Percentiles rank a stretch among this genome's conserved stretches.
These are phyloP conservation scores for Nasonia oneida DNA, from an alignment of 2,888 invertebrate species.

Conservation along the genomic window DNA sequence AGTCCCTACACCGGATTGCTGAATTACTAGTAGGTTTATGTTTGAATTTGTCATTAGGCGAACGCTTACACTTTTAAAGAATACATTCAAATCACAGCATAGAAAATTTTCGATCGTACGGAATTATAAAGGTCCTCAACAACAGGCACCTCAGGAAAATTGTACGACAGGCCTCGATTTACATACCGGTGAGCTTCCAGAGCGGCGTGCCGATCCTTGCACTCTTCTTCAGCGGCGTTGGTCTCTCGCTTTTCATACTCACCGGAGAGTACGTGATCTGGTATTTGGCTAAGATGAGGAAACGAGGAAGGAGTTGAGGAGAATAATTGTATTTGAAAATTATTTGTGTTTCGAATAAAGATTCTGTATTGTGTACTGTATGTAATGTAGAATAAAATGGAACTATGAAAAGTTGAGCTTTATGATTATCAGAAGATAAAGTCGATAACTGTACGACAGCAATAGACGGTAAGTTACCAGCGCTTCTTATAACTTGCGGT, in stretches of 20 bases:
- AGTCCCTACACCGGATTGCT: conserved; percentile 58
- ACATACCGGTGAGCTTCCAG: conserved; percentile 42
- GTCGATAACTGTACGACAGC: not conserved
- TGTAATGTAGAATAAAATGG: no score
- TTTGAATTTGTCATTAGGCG: not conserved
- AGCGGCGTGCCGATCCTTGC: conserved; percentile 45
- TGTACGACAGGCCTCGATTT: not conserved
- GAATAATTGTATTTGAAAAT: no score
- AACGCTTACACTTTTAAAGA: not conserved
- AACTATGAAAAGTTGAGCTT: no score
- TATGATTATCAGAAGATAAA: conserved; percentile 25
- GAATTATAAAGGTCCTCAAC: conserved; percentile 37
- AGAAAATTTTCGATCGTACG: conserved; percentile 44
- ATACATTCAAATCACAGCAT: conserved; percentile 29
- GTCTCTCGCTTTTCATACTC: not conserved
- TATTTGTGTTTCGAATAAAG: no score
- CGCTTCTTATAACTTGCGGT: not conserved
- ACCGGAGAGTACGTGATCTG: not conserved
- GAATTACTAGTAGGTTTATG: conserved; percentile 60
- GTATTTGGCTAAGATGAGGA: not conserved
- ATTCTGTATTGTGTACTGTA: no score
- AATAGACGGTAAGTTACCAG: conserved; percentile 18
- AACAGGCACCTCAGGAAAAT: conserved; percentile 11
- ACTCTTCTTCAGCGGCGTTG: not conserved
- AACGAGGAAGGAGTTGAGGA: not conserved